A percentile compares a stretch with the other conserved stretches of the same genome.
Conservation (phyloP, 2,888 invertebrate genomes). For the Podabrus alpinus region DNA sequence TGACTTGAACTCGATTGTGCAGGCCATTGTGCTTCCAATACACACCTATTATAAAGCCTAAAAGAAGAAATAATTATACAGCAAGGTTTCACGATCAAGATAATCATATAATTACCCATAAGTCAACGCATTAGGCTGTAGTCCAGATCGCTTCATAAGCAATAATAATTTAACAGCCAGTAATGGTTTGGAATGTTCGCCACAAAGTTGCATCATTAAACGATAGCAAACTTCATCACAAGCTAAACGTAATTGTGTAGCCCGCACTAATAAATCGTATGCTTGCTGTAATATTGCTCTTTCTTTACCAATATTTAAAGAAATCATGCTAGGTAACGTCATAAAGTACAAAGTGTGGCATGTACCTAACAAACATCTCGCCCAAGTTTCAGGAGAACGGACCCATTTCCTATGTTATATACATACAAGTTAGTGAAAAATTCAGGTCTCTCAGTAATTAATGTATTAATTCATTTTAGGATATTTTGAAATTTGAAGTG, state of each 20-base stretch:
- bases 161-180: constrained; percentile 90
- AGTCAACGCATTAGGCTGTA: constrained; percentile 96
- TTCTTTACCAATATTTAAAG: constrained; percentile 71
- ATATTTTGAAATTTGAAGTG: too few species aligned
- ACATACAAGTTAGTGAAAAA: neutral
- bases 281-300: constrained; percentile 78
- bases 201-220: constrained; percentile 98
- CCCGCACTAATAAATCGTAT: constrained; percentile 84
- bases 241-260: constrained; percentile 82
- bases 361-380: constrained; percentile 83
- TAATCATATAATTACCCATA: constrained; percentile 71
- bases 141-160: constrained; percentile 89
- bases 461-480: neutral
- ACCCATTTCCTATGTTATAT: constrained; percentile 47
- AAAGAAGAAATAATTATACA: constrained; percentile 14
- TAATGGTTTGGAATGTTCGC: constrained; percentile 90
- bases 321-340: constrained; percentile 86
- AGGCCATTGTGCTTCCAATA: constrained; percentile 95
- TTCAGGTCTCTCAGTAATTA: neutral
- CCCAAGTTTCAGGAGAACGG: constrained; percentile 81
- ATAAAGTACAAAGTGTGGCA: constrained; percentile 96
- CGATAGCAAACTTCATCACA: constrained; percentile 98
- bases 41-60: constrained; percentile 72
- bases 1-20: constrained; percentile 71
- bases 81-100: neutral